Evolutionary conservation across 2,113 vertebrate species (phyloP).

Genomic region (Hippoglossus stenolepis): DNA sequence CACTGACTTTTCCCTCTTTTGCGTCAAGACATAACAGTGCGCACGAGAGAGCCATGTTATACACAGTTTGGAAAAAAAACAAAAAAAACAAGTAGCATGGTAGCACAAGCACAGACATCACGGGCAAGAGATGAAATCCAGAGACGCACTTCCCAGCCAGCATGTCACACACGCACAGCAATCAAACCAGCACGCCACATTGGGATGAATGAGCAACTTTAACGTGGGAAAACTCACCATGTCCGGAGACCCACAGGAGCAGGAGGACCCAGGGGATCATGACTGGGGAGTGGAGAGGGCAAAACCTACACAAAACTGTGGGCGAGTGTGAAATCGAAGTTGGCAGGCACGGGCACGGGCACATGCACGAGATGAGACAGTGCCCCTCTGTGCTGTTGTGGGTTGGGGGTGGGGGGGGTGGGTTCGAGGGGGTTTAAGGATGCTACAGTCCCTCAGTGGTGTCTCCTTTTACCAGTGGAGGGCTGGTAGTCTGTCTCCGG

Average conservation of each 20-base stretch:
- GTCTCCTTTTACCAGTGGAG: constrained; percentile 68
- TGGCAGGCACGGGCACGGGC: constrained; percentile 71
- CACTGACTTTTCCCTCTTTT: neutral
- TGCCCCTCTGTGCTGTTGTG: constrained; percentile 69
- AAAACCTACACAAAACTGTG: constrained; percentile 73
- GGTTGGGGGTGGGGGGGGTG: neutral
- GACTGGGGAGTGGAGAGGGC: constrained; percentile 52
- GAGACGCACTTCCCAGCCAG: constrained; percentile 36
- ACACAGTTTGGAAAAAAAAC: neutral
- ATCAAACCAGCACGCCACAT: constrained; percentile 20
- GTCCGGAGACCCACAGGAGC: constrained; percentile 78
- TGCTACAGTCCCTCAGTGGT: constrained; percentile 69
- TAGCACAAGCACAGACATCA: constrained; percentile 33
- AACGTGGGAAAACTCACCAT: constrained; percentile 76
- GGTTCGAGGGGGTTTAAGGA: constrained; percentile 17
- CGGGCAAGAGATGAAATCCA: constrained; percentile 36
- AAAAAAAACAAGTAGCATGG: too few species aligned
- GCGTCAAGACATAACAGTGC: constrained; percentile 13
- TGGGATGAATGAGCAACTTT: constrained; percentile 47
- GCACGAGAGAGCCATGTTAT: neutral
- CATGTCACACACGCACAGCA: constrained; percentile 34
- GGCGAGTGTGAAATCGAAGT: constrained; percentile 78
- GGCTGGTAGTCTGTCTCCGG: constrained; percentile 62
- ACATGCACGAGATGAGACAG: constrained; percentile 70
- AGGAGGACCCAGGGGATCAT: constrained; percentile 80